Percentiles rank a stretch among this genome's conserved stretches.
These are phyloP conservation scores for Odontomachus brunneus DNA, from an alignment of 1,140 invertebrate species.

Conservation along the genomic window DNA sequence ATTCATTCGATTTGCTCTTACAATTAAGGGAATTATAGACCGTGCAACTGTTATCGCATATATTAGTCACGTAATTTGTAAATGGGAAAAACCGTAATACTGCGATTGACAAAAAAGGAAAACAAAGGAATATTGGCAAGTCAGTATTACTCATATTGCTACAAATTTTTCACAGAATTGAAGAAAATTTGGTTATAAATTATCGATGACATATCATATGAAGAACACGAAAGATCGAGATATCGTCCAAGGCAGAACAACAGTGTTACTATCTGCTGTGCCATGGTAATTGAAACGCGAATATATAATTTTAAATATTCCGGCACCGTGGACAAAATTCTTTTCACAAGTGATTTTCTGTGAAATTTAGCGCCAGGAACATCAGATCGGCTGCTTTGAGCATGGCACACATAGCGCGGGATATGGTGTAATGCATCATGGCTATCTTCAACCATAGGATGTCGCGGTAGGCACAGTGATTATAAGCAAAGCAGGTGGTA, in stretches of 20 bases:
- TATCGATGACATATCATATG: no score
- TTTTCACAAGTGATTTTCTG: neutral
- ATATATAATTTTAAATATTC: neutral
- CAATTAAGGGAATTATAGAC: neutral
- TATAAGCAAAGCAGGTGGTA: slow-evolving; percentile 91
- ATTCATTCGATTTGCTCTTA: neutral
- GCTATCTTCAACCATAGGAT: slow-evolving; percentile 89
- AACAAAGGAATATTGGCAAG: neutral
- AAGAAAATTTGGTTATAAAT: no score
- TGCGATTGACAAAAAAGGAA: neutral
- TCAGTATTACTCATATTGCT: neutral
- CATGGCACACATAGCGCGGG: slow-evolving; percentile 90
- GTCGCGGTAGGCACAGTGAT: slow-evolving; percentile 90
- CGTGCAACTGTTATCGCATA: neutral
- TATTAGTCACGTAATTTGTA: slow-evolving; percentile 5
- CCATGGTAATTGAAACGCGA: slow-evolving; percentile 67
- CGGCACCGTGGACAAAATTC: neutral
- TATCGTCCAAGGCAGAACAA: slow-evolving; percentile 62
- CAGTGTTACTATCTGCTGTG: slow-evolving; percentile 44
- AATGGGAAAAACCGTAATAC: neutral
- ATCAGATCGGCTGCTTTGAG: slow-evolving; percentile 91
- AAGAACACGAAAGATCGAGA: slow-evolving; percentile 49
- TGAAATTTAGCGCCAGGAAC: slow-evolving; percentile 87
- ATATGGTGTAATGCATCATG: slow-evolving; percentile 88
- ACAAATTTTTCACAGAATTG: slow-evolving; percentile 63